Evolutionary conservation across 2,113 vertebrate genomes (phyloP), one percentile per base, ranked within the genome.

Genomic region (Monopterus albus): DNA sequence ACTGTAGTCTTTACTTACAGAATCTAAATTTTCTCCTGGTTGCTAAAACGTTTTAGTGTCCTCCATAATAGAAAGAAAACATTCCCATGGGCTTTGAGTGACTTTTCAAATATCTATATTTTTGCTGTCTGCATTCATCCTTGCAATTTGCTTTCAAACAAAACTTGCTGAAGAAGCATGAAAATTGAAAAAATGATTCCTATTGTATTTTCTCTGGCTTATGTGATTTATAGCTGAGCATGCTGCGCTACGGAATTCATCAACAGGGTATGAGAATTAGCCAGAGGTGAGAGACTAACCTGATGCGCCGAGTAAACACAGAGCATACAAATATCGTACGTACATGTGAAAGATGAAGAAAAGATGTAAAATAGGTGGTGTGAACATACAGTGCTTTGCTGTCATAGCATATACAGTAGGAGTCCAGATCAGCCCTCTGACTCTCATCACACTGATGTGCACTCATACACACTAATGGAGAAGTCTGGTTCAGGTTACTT

Each of bases 231-330:
- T n/a, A 43, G 31, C 15, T 50, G 28, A 1, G 38, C 5, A 45
- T 53, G 61, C 20, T 1, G 33, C 45, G 2, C 51, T 13, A 11
- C 67, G 71, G 62, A 53, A 77, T 80, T 85, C 75, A 88, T 89
- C 84, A 85, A 61, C 58, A 38, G 60, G 75, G 82, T 86, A 83
- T 82, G 87, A 86, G 89, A 87, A 87, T 89, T 84, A 89, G 36
- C 81, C 38, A 56, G 63, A 86, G 85, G 85, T 87, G 85, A 88
- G 78, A 86, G 85, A 87, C 76, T 4, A 25, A 12, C 57, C 49
- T 31, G 53, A 80, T 69, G 72, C 67, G 73, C 81, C 60, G 79
- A 61, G 75, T 79, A 81, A 78, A 83, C 83, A 79, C 42, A 35
- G 11, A 56, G 36, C 69, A 82, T 71, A 20, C 66, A 77, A 53